phyloP scores from a whole-genome alignment of 1,140 invertebrate genomes.

The Ephestia elutella region DNA sequence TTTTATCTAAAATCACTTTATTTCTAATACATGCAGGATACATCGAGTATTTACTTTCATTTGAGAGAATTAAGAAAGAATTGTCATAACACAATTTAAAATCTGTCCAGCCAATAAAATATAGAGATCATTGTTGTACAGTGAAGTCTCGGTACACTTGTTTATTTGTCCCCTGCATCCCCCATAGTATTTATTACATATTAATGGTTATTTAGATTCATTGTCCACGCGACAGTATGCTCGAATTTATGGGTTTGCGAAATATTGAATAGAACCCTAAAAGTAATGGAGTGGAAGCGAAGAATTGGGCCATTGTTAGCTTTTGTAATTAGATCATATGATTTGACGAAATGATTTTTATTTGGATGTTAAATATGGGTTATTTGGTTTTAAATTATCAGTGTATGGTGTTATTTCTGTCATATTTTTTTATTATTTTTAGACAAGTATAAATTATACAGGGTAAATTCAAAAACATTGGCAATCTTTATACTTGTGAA shows the following conservation, averaged over 20 bases:
- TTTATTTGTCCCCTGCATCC: slow-evolving; percentile 66
- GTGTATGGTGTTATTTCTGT: slow-evolving; percentile 2
- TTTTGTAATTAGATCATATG: slow-evolving; percentile 31
- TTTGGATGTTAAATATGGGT: not conserved
- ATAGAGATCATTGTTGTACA: not conserved
- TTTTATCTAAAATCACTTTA: too few species aligned
- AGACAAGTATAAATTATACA: too few species aligned
- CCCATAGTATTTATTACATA: slow-evolving; percentile 73
- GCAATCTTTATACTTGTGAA: too few species aligned
- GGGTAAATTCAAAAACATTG: too few species aligned
- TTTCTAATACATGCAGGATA: too few species aligned
- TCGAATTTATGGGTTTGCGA: slow-evolving; percentile 65
- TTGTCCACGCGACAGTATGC: slow-evolving; percentile 68
- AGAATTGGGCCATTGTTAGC: slow-evolving; percentile 37
- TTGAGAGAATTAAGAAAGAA: too few species aligned
- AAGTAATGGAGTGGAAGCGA: slow-evolving; percentile 48
- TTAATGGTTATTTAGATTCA: slow-evolving; percentile 74
- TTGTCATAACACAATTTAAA: not conserved
- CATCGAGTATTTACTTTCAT: too few species aligned
- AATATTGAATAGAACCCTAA: slow-evolving; percentile 56
- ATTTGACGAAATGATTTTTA: slow-evolving; percentile 37
- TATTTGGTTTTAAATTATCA: not conserved
- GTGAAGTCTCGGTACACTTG: slow-evolving; percentile 54
- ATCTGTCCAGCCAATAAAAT: slow-evolving; percentile 37
- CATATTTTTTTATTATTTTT: too few species aligned